Evolutionary conservation across 2,113 vertebrate species (phyloP).

Genomic region (Antechinus stuartii): DNA sequence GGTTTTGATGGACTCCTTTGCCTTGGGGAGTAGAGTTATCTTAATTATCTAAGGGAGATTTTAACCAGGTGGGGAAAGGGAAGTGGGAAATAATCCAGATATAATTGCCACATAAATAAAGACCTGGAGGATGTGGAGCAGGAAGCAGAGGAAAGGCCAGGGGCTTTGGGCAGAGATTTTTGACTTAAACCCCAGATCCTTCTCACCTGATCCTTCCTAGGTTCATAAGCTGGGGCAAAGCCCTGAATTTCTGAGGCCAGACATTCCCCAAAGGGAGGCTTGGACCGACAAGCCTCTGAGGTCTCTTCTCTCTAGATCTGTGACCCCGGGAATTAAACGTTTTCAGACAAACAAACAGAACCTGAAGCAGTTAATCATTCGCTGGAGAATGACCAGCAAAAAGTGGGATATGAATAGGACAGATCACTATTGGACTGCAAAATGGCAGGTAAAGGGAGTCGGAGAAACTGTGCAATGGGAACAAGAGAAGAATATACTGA

Average conservation of each 20-base stretch:
- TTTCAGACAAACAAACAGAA: background rate
- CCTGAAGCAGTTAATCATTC: background rate
- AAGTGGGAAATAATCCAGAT: background rate
- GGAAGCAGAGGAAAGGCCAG: background rate
- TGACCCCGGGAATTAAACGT: background rate
- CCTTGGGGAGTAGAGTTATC: background rate
- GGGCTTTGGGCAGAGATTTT: too few relatives aligned
- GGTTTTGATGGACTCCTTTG: background rate
- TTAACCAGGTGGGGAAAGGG: background rate
- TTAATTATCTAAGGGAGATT: background rate
- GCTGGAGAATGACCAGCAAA: background rate
- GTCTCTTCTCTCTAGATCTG: background rate
- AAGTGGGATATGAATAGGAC: background rate
- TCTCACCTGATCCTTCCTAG: background rate
- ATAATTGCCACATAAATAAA: background rate
- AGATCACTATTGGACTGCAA: too few relatives aligned
- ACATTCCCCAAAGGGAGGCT: background rate
- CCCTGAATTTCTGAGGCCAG: background rate
- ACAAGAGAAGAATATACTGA: too few relatives aligned
- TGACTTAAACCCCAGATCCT: background rate
- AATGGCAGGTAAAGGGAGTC: background rate
- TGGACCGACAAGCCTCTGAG: background rate
- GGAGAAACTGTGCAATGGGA: background rate
- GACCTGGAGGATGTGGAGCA: background rate
- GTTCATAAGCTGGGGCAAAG: background rate